phyloP scores from a whole-genome alignment of 2,888 invertebrate genomes.

The Liopterus haemorrhoidalis region DNA sequence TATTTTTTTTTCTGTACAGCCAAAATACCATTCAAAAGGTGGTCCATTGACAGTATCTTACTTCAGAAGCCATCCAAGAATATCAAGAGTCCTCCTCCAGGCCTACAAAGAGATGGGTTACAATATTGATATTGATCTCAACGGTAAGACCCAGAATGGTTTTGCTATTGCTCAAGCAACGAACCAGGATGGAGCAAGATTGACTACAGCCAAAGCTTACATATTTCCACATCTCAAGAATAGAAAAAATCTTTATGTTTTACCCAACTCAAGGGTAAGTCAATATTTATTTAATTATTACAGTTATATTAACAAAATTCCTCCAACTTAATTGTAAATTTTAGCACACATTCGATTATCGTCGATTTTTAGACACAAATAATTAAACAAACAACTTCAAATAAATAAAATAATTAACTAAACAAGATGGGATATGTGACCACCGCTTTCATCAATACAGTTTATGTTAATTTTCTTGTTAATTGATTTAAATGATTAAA shows the following conservation, averaged over 20 bases:
- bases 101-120: constrained; percentile 14
- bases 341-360: background rate
- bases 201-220: constrained; percentile 17
- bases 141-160: constrained; percentile 18
- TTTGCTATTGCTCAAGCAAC: constrained; percentile 22
- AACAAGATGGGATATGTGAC: no score
- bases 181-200: constrained; percentile 16
- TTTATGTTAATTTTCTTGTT: no score
- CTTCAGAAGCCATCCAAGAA: constrained; percentile 16
- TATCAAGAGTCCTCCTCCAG: constrained; percentile 11
- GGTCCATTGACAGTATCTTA: constrained; percentile 15
- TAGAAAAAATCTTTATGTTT: constrained; percentile 12
- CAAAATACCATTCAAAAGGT: constrained; percentile 13
- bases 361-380: no score
- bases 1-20: constrained; percentile 13
- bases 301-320: background rate
- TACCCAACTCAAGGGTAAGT: constrained; percentile 11
- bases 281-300: background rate
- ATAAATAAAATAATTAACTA: no score
- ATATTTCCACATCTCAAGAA: constrained; percentile 13
- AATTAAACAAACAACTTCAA: no score
- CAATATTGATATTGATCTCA: constrained; percentile 15
- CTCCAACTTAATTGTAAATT: background rate
- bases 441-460: no score
- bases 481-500: no score